These are phyloP conservation scores for Campaea margaritaria DNA, from an alignment of 2,888 invertebrate species.

Conservation along the genomic window DNA sequence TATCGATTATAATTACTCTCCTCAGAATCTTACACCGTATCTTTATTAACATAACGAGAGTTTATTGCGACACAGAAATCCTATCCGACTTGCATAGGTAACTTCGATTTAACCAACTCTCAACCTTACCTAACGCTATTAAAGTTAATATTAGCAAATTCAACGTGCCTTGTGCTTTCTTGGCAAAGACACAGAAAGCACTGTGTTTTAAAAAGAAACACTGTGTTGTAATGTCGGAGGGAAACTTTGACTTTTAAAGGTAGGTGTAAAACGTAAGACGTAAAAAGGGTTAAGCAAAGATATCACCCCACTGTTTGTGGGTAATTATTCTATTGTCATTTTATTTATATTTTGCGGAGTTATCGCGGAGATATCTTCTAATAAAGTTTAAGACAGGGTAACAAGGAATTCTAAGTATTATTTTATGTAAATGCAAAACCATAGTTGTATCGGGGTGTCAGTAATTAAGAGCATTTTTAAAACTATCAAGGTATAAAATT, in stretches of 20 bases:
- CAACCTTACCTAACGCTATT: background rate
- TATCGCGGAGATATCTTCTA: slow-evolving; percentile 76
- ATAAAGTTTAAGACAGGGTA: slow-evolving; percentile 71
- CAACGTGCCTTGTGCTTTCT: background rate
- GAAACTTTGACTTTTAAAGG: background rate
- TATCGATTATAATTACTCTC: slow-evolving; percentile 31
- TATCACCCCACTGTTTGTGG: slow-evolving; percentile 60
- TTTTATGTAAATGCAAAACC: slow-evolving; percentile 78
- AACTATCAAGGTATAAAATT: slow-evolving; percentile 21
- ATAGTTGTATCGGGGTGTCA: slow-evolving; percentile 61
- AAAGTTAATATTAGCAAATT: slow-evolving; percentile 15
- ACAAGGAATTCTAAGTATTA: slow-evolving; percentile 76
- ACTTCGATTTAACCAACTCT: background rate
- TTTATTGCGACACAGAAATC: slow-evolving; percentile 37
- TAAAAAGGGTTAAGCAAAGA: slow-evolving; percentile 55
- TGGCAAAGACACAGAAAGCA: slow-evolving; percentile 1
- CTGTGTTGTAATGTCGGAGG: background rate
- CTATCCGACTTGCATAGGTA: slow-evolving; percentile 36
- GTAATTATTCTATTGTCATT: slow-evolving; percentile 81
- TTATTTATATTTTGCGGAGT: slow-evolving; percentile 80
- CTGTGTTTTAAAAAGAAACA: slow-evolving; percentile 4
- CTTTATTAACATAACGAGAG: slow-evolving; percentile 38
- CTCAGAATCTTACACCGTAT: slow-evolving; percentile 28
- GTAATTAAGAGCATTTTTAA: slow-evolving; percentile 40
- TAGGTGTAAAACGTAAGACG: slow-evolving; percentile 9